A percentile compares a stretch with the other conserved stretches of the same genome.
Conservation (phyloP, 1,140 invertebrate species). For the Sinonovacula constricta region DNA sequence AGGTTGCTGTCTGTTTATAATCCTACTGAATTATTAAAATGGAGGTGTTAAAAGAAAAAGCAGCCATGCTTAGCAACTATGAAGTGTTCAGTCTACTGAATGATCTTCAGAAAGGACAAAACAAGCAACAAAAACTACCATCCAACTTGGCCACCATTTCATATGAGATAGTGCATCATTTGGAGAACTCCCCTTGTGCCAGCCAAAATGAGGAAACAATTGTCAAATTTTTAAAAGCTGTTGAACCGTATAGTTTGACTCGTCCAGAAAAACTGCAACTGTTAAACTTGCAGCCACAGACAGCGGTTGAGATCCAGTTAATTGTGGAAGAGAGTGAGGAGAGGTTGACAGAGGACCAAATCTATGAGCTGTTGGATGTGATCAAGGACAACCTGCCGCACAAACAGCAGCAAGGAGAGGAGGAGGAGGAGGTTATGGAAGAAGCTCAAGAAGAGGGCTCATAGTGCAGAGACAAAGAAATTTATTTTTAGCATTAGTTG, state of each 20-base stretch:
- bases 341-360: conserved; percentile 87
- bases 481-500: no score
- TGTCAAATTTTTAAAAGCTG: conserved; percentile 83
- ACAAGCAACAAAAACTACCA: conserved; percentile 83
- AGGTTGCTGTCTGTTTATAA: no score
- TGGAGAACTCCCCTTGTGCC: conserved; percentile 87
- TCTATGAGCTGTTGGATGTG: conserved; percentile 83
- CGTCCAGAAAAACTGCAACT: conserved; percentile 91
- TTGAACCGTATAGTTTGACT: conserved; percentile 85
- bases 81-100: conserved; percentile 84
- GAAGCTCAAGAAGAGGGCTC: conserved; percentile 28
- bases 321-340: conserved; percentile 92
- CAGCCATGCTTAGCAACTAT: conserved; percentile 78
- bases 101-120: conserved; percentile 83
- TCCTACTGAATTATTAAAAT: no score
- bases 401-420: conserved; percentile 33
- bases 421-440: conserved; percentile 34
- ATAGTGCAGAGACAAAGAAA: no score
- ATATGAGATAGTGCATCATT: conserved; percentile 87
- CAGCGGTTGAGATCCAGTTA: conserved; percentile 90
- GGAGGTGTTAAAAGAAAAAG: conserved; percentile 77
- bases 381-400: conserved; percentile 65
- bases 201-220: conserved; percentile 84
- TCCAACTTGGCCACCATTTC: conserved; percentile 86
- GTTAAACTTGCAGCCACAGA: conserved; percentile 87